Percentiles rank a stretch among this genome's conserved stretches.
phyloP scores from a whole-genome alignment of 2,113 vertebrate genomes.

The Aramus guarauna region DNA sequence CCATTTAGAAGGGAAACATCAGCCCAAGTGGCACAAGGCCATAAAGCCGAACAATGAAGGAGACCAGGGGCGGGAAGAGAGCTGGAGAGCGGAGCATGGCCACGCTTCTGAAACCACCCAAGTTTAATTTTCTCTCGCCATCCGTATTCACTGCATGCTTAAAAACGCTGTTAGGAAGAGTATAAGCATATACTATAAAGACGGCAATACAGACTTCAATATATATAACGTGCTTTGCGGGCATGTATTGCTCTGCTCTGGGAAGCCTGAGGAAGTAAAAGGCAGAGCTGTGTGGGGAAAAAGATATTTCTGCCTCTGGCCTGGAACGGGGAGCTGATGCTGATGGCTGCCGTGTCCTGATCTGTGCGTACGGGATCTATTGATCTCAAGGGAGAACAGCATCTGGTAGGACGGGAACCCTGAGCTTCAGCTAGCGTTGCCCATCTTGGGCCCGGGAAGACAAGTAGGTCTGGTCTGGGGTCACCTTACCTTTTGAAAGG shows the following conservation, averaged over 20 bases:
- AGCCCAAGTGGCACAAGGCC: slow-evolving; percentile 63
- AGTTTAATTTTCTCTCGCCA: neutral
- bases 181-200: neutral
- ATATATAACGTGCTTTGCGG: neutral
- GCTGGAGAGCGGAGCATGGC: neutral
- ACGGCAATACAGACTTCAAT: neutral
- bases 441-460: neutral
- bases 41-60: slow-evolving; percentile 32
- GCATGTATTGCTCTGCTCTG: neutral
- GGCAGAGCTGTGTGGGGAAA: neutral
- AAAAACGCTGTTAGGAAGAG: neutral
- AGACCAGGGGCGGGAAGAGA: neutral
- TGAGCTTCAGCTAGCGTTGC: neutral
- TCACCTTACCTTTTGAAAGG: neutral
- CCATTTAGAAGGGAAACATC: slow-evolving; percentile 65
- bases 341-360: neutral
- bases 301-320: neutral
- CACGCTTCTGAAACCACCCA: neutral
- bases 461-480: neutral
- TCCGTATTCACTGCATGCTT: neutral
- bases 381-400: neutral
- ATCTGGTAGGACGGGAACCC: neutral
- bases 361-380: neutral
- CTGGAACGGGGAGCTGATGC: neutral
- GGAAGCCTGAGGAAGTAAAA: neutral